Evolutionary conservation across 2,797 vertebrate species (phyloP).

Genomic region (Sus cebifrons): DNA sequence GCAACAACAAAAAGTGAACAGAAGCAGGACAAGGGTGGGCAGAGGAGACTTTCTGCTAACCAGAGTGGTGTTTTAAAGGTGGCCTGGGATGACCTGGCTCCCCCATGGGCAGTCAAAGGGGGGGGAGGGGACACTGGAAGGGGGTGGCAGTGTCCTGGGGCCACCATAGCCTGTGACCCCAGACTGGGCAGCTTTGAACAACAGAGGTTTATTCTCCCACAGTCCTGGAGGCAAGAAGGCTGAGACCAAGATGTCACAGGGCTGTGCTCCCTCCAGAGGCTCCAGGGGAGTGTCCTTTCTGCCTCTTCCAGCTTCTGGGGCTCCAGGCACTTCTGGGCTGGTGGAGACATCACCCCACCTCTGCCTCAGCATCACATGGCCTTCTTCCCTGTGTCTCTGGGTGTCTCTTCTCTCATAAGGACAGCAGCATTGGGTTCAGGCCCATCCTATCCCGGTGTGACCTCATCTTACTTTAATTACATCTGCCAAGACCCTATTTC

Average conservation of each 20-base stretch:
- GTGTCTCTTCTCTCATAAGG: neutral
- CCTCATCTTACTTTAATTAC: neutral
- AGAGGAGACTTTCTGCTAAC: neutral
- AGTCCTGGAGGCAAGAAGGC: neutral
- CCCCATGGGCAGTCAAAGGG: accelerated
- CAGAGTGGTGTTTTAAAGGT: neutral
- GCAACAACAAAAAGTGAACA: too few relatives aligned
- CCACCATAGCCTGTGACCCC: neutral
- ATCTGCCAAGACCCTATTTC: neutral
- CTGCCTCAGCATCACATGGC: neutral
- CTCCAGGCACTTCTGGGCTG: too few relatives aligned
- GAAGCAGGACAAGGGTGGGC: too few relatives aligned
- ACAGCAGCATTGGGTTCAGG: neutral
- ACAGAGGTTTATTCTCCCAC: neutral
- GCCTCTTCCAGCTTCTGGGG: too few relatives aligned
- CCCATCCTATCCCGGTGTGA: neutral
- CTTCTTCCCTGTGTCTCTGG: neutral
- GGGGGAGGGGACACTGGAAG: neutral
- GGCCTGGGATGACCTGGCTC: neutral
- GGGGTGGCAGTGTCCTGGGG: neutral
- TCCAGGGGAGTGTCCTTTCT: neutral
- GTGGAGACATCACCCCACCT: accelerated
- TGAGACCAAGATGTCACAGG: too few relatives aligned
- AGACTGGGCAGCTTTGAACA: neutral
- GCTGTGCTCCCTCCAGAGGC: too few relatives aligned